Evolutionary conservation across 2,113 vertebrate genomes (phyloP).

Genomic region (Steatornis caripensis): DNA sequence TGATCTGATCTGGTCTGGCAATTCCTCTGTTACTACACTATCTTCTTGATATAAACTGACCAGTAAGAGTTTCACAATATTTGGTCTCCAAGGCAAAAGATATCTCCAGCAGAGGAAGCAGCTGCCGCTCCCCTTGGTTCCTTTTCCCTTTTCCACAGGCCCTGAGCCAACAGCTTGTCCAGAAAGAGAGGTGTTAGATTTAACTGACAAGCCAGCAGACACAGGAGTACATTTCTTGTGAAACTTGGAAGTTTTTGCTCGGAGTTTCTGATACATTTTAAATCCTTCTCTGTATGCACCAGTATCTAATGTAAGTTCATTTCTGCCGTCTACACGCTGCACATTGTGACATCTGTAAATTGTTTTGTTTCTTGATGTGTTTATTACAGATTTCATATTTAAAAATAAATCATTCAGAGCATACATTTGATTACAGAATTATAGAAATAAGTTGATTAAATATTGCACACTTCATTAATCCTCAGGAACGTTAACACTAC

Average conservation of each 20-base stretch:
- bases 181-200: not conserved
- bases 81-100: constrained; percentile 26
- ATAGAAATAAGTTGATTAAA: not conserved
- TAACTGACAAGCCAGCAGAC: not conserved
- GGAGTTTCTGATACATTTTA: not conserved
- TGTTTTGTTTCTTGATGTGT: not conserved
- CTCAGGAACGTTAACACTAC: not conserved
- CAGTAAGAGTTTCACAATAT: not conserved
- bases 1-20: not conserved
- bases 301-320: not conserved
- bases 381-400: not conserved
- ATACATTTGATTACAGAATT: not conserved
- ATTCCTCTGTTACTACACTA: not conserved
- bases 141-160: not conserved
- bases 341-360: not conserved
- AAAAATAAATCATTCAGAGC: not conserved
- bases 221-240: not conserved
- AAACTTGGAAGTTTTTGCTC: not conserved
- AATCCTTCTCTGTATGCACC: not conserved
- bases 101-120: not conserved
- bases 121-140: not conserved
- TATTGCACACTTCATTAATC: not conserved
- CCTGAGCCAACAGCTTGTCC: not conserved
- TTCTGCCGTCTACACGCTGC: not conserved
- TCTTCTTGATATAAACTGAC: not conserved